phyloP scores from a whole-genome alignment of 2,797 vertebrate genomes.

The Podarcis lilfordi region DNA sequence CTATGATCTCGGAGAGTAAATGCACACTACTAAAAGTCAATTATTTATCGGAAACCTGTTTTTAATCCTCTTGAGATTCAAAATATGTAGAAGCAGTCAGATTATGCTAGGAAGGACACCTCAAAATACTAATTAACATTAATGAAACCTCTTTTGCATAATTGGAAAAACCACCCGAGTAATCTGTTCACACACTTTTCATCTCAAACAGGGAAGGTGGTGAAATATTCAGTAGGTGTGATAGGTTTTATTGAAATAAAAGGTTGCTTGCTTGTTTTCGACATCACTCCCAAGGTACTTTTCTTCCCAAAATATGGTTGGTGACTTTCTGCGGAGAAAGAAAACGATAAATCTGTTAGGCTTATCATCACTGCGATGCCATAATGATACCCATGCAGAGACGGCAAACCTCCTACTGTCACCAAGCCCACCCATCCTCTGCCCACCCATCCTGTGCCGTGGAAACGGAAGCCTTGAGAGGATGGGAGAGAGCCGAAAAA shows the following conservation, averaged over 20 bases:
- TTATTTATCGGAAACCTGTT: not conserved
- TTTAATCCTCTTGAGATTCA: not conserved
- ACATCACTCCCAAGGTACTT: constrained; percentile 79
- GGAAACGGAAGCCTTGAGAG: not conserved
- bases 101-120: not conserved
- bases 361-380: rapidly evolving
- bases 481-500: too few relatives aligned
- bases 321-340: constrained; percentile 77
- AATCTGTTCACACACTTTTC: not conserved
- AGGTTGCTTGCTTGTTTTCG: not conserved
- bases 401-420: not conserved
- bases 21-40: not conserved
- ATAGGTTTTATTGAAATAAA: not conserved
- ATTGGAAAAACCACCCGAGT: not conserved
- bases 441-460: too few relatives aligned
- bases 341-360: not conserved
- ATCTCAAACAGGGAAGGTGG: not conserved
- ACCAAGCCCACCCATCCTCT: too few relatives aligned
- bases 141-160: rapidly evolving
- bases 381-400: not conserved
- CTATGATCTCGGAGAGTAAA: not conserved
- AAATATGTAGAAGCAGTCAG: rapidly evolving
- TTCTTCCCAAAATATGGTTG: constrained; percentile 79
- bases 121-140: rapidly evolving
- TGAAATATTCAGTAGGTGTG: not conserved